These are phyloP conservation scores for Neodon shergylaensis DNA, from an alignment of 2,113 vertebrate species.

Conservation along the genomic window DNA sequence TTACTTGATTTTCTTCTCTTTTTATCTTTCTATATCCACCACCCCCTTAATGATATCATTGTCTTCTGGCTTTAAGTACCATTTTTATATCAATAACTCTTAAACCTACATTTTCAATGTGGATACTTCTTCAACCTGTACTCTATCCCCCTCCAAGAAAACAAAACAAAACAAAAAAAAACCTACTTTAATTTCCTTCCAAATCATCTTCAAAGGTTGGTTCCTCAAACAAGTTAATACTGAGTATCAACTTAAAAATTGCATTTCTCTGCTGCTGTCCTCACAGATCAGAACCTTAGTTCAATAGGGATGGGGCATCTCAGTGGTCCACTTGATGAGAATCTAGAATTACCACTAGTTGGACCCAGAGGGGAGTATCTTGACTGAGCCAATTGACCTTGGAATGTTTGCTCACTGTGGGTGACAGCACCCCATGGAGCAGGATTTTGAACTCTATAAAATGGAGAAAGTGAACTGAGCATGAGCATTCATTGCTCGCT, in stretches of 20 bases:
- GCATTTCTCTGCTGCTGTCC: background rate
- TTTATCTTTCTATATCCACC: background rate
- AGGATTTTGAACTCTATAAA: background rate
- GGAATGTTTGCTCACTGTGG: background rate
- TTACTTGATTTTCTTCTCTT: background rate
- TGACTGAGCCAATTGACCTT: background rate
- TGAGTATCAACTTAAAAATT: slow-evolving; percentile 23
- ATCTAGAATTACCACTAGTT: too few relatives aligned
- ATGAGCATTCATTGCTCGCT: background rate
- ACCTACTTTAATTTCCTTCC: background rate
- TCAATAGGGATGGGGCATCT: background rate
- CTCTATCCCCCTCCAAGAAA: too few relatives aligned
- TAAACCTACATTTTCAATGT: background rate
- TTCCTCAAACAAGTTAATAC: background rate
- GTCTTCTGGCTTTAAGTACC: background rate
- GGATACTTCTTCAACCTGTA: background rate
- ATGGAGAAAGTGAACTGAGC: background rate
- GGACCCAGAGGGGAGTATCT: background rate
- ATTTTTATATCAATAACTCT: background rate
- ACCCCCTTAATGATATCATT: background rate
- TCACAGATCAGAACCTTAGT: background rate
- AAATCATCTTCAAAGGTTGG: background rate
- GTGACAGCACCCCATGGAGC: background rate
- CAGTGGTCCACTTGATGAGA: background rate
- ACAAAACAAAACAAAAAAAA: too few relatives aligned